Evolutionary conservation across 2,888 invertebrate species (phyloP).

Genomic region (Trachelus stipa): DNA sequence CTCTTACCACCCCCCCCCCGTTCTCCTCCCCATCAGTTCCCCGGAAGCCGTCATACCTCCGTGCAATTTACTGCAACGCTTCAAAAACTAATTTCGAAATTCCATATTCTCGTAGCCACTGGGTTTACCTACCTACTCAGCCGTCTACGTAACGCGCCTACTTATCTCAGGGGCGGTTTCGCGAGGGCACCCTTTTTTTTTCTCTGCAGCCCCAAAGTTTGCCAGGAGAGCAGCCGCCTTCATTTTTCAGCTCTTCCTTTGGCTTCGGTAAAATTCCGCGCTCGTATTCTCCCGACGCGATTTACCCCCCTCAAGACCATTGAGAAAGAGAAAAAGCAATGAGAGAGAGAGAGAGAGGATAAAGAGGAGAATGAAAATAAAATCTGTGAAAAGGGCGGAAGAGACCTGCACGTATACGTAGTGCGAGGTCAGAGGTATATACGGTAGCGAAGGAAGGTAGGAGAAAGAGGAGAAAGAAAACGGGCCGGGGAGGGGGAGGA

Average conservation of each 20-base stretch:
- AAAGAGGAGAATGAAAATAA: not conserved
- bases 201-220: not conserved
- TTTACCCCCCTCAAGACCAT: not conserved
- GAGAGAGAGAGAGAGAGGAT: not conserved
- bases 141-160: not conserved
- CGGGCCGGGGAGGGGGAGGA: constrained; percentile 7
- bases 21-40: not conserved
- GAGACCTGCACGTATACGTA: no score
- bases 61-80: not conserved
- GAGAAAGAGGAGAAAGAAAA: constrained; percentile 11
- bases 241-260: not conserved
- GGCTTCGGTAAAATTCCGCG: not conserved
- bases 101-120: not conserved
- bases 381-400: not conserved
- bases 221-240: no score
- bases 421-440: not conserved
- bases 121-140: not conserved
- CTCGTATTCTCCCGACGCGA: not conserved
- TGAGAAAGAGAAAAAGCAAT: not conserved
- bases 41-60: not conserved
- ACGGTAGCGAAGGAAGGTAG: not conserved
- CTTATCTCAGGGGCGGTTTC: not conserved
- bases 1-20: no score
- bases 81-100: not conserved
- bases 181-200: not conserved